Conservation (phyloP, 1,140 invertebrate genomes). For the Phymastichus coffea region DNA sequence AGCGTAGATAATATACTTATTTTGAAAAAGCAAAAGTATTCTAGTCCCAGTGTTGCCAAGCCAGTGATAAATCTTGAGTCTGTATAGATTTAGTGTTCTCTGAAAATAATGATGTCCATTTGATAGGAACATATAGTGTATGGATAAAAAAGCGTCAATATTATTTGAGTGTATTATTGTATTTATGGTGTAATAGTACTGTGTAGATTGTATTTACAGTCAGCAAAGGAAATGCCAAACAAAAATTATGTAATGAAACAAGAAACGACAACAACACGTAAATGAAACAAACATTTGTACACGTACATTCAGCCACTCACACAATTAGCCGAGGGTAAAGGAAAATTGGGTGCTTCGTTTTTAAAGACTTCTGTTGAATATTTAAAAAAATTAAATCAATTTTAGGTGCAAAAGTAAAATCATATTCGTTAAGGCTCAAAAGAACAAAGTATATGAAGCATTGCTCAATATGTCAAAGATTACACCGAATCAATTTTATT, state of each 20-base stretch:
- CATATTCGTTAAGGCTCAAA: no score
- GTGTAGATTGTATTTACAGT: background rate
- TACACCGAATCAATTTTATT: no score
- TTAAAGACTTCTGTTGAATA: no score
- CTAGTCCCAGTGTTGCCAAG: slow-evolving; percentile 28
- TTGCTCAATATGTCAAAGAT: no score
- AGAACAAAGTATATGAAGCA: no score
- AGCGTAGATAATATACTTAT: background rate
- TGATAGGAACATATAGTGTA: background rate
- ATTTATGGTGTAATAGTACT: background rate
- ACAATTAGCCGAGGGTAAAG: slow-evolving; percentile 4
- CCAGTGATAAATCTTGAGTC: slow-evolving; percentile 14
- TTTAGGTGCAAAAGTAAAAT: no score
- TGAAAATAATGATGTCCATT: slow-evolving; percentile 16
- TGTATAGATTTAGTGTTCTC: slow-evolving; percentile 10
- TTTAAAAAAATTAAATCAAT: no score
- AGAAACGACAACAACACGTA: no score
- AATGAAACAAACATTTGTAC: slow-evolving; percentile 20
- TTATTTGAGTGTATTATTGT: background rate
- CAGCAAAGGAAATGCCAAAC: background rate
- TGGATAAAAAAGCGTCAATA: background rate
- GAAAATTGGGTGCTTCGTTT: no score
- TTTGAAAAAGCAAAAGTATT: slow-evolving; percentile 11
- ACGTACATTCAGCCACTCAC: slow-evolving; percentile 10
- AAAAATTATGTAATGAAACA: slow-evolving; percentile 8